Evolutionary conservation across 2,113 vertebrate species (phyloP).

Genomic region (cattle (Bos taurus)): DNA sequence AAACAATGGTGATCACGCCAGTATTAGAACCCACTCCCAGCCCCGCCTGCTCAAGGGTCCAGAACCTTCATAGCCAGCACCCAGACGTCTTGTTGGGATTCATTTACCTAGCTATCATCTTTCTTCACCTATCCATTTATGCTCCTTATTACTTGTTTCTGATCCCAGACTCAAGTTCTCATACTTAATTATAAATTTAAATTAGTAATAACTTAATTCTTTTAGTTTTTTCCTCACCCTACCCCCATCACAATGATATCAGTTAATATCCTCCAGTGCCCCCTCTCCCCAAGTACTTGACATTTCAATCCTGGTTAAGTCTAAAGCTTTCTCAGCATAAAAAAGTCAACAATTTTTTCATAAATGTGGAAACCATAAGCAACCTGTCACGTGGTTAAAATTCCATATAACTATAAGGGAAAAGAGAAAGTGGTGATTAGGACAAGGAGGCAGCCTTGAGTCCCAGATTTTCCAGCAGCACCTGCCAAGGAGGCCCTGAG

Average conservation of each 20-base stretch:
- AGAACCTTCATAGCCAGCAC: neutral
- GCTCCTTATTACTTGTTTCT: neutral
- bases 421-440: no score
- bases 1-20: accelerated
- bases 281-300: neutral
- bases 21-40: neutral
- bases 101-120: neutral
- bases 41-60: no score
- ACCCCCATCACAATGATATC: neutral
- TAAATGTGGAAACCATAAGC: neutral
- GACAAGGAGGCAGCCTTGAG: neutral
- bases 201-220: neutral
- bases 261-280: neutral
- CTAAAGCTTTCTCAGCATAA: neutral
- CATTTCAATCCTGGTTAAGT: neutral
- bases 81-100: neutral
- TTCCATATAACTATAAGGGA: neutral
- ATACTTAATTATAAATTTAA: neutral
- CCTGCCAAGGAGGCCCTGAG: neutral
- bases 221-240: neutral
- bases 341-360: neutral
- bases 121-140: neutral
- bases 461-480: neutral
- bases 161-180: neutral
- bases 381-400: neutral